Evolutionary conservation across 1,140 invertebrate genomes (phyloP).

Genomic region (Apis dorsata): DNA sequence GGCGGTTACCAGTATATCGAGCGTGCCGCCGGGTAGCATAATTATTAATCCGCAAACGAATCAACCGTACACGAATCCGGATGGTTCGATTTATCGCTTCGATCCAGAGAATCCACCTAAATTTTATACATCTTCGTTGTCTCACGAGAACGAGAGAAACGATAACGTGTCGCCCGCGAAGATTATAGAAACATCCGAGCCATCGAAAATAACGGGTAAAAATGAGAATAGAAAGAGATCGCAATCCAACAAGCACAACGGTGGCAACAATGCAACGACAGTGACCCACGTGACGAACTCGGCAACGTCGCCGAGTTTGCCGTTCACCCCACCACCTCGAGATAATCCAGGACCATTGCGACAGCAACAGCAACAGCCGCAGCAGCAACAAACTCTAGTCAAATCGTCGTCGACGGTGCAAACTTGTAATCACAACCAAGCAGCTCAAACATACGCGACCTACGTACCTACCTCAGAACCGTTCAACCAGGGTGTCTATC

Average conservation of each 20-base stretch:
- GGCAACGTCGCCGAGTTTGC: conserved; percentile 74
- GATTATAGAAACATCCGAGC: conserved; percentile 41
- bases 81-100: conserved; percentile 85
- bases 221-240: conserved; percentile 66
- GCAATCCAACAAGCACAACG: conserved; percentile 56
- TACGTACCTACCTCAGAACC: conserved; percentile 75
- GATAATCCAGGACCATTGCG: conserved; percentile 33
- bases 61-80: conserved; percentile 74
- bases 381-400: conserved; percentile 71
- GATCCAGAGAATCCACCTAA: conserved; percentile 86
- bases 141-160: conserved; percentile 61
- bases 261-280: conserved; percentile 21
- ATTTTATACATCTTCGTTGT: conserved; percentile 67
- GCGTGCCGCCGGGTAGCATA: conserved; percentile 90
- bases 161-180: conserved; percentile 9
- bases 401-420: conserved; percentile 67
- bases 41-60: conserved; percentile 91
- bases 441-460: conserved; percentile 67
- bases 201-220: conserved; percentile 40
- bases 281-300: conserved; percentile 69
- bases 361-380: conserved; percentile 34
- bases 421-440: conserved; percentile 69
- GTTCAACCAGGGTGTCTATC: conserved; percentile 71
- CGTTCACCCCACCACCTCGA: conserved; percentile 69
- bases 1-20: conserved; percentile 91